phyloP scores from a whole-genome alignment of 2,888 invertebrate species.

The Nephrotoma appendiculata region DNA sequence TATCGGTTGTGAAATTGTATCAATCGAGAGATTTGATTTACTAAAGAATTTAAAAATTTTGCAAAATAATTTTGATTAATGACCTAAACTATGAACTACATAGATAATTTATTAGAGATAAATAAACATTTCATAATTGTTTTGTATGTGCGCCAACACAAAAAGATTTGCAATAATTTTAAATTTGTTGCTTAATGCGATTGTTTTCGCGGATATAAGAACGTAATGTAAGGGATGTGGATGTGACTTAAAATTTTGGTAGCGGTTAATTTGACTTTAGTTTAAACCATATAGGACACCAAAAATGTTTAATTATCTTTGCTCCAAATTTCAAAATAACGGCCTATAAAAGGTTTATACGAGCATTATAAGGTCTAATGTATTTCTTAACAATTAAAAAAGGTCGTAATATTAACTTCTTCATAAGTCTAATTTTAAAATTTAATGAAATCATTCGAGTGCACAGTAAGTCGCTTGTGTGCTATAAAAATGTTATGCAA shows the following conservation, averaged over 20 bases:
- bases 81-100: neutral
- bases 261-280: too few relatives aligned
- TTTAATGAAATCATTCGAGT: neutral
- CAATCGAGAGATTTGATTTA: neutral
- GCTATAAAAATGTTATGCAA: neutral
- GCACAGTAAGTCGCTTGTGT: neutral
- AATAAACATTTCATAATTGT: neutral
- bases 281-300: too few relatives aligned
- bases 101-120: neutral
- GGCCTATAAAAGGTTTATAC: neutral
- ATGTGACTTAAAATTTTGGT: too few relatives aligned
- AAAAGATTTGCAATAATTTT: neutral
- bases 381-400: neutral
- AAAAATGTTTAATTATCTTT: too few relatives aligned
- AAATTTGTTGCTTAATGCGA: neutral
- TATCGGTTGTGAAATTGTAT: neutral
- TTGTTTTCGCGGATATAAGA: too few relatives aligned
- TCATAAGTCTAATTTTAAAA: neutral
- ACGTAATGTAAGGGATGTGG: too few relatives aligned
- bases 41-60: neutral
- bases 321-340: neutral
- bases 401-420: neutral
- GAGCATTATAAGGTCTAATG: neutral
- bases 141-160: neutral
- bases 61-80: neutral